Evolutionary conservation across 2,113 vertebrate species (phyloP).

Genomic region (Oreotragus oreotragus): DNA sequence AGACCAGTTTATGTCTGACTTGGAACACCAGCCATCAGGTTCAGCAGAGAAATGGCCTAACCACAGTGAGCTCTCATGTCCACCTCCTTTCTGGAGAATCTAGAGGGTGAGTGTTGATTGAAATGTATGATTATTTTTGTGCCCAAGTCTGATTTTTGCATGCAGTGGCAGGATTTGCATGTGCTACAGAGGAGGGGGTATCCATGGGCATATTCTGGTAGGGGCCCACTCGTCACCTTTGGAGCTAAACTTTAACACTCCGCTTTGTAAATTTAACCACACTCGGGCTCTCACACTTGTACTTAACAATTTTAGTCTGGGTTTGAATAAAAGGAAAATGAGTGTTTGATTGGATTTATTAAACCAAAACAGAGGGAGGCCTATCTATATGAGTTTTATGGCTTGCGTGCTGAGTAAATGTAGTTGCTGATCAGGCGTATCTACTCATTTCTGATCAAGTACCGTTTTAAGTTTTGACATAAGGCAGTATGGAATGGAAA

Average conservation of each 20-base stretch:
- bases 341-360: conserved; percentile 22
- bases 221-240: conserved; percentile 8
- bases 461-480: conserved; percentile 17
- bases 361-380: conserved; percentile 17
- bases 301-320: conserved; percentile 32
- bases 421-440: neutral
- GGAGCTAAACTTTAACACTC: conserved; percentile 16
- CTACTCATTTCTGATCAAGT: neutral
- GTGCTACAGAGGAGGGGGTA: conserved; percentile 54
- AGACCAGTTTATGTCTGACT: conserved; percentile 86
- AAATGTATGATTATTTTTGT: conserved; percentile 77
- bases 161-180: conserved; percentile 72
- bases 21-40: conserved; percentile 85
- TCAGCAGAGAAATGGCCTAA: conserved; percentile 85
- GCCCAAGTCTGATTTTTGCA: conserved; percentile 68
- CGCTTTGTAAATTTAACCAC: conserved; percentile 43
- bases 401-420: neutral
- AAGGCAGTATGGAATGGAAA: neutral
- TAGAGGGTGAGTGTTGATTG: conserved; percentile 85
- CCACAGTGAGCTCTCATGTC: conserved; percentile 84
- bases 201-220: conserved; percentile 32
- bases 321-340: conserved; percentile 20
- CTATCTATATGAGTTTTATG: neutral
- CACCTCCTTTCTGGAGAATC: conserved; percentile 85
- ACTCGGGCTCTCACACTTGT: neutral